These are phyloP conservation scores for Neosilurus mollespiculum DNA, from an alignment of 2,797 vertebrate species.

Conservation along the genomic window DNA sequence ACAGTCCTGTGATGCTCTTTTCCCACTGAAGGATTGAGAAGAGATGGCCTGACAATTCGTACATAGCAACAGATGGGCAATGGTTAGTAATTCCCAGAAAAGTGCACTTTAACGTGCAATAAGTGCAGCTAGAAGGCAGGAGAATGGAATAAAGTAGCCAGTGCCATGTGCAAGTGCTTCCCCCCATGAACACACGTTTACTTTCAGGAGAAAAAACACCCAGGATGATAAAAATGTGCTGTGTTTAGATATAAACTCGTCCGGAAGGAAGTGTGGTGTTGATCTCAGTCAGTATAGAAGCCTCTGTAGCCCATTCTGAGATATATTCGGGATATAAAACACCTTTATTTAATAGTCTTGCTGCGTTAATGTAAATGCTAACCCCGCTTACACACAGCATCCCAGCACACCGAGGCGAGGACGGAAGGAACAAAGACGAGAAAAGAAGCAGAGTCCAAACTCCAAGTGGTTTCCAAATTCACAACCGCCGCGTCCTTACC, in stretches of 20 bases:
- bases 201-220: too few relatives aligned
- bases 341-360: neutral
- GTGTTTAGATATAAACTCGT: too few relatives aligned
- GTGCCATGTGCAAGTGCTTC: neutral
- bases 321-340: neutral
- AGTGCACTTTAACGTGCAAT: neutral
- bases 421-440: neutral
- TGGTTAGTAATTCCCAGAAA: neutral
- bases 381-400: neutral
- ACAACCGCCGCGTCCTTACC: conserved; percentile 62
- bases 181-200: neutral
- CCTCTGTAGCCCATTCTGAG: neutral
- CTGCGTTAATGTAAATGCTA: neutral
- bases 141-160: neutral
- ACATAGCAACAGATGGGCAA: conserved; percentile 18
- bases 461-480: neutral
- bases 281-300: neutral
- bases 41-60: neutral
- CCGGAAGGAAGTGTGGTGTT: too few relatives aligned
- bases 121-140: neutral
- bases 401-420: neutral
- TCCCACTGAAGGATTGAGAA: neutral
- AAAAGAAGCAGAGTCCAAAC: neutral
- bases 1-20: neutral
- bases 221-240: neutral